Evolutionary conservation across 2,797 vertebrate species (phyloP), one percentile per base, ranked within the genome.

Genomic region (Pangasius krempfi): DNA sequence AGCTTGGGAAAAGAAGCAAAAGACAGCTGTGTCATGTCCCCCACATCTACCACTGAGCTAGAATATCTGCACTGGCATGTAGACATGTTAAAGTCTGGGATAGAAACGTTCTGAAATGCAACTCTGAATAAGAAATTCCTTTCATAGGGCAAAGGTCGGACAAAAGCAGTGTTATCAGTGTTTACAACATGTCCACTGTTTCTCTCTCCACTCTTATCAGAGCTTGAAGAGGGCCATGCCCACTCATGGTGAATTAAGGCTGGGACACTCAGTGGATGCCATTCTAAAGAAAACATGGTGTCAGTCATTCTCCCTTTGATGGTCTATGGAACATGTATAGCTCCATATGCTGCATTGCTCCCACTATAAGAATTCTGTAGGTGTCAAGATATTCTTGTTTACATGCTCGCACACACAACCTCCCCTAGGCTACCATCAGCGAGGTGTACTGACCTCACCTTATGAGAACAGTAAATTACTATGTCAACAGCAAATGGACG

Each of bases 391-490:
- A 84, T 88, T 60, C 91, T 93, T 89, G 86, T 90, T 92, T 93
- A 82, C 73, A 86, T 78, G 66, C 16, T 88, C 66, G 81, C 44
- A 66, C 12, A 13, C 72, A 84, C 78, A 83, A 68, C 58, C 88
- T 62, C 70, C 64, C 73, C 75, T 60, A 73, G 73, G 33, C 89
- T 70, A 68, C 94, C 94, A 90, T 95, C 94, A 94, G 93, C 94
- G 93, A 94, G 90, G 90, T 90, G 89, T 92, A 94, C 92, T 94
- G 91, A 93, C 92, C 94, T 91, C 85, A 88, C 72, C 76, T 82
- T 66, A 93, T 94, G 93, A 93, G 89, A 92, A 84, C 89, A 89
- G 92, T 95, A 93, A 95, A 95, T 95, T 91, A 95, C 91, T 92
- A 90, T 92, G 94, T 95, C 93, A 94, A 93, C 93, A 92, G 93